A percentile compares a stretch with the other conserved stretches of the same genome.
Conservation (phyloP, 2,113 vertebrate species). For the Atherinomorus stipes region DNA sequence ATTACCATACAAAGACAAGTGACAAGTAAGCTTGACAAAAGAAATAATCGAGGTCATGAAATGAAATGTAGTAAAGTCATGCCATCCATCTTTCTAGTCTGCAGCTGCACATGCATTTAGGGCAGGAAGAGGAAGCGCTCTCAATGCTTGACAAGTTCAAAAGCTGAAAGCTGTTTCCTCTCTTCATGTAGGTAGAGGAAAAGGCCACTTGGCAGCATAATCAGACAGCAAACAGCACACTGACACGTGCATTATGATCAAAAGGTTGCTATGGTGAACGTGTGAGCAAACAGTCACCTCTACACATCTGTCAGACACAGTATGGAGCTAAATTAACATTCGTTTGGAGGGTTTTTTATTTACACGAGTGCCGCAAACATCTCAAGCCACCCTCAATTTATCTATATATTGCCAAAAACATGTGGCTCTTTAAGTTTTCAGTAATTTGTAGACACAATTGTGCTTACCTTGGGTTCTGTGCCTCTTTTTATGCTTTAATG, state of each 20-base stretch:
- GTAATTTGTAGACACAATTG: too few relatives aligned
- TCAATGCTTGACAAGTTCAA: neutral
- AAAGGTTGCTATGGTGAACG: neutral
- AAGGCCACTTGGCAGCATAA: neutral
- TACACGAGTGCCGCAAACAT: neutral
- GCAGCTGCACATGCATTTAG: neutral
- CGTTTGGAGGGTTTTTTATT: neutral
- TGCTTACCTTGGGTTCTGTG: neutral
- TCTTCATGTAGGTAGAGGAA: neutral
- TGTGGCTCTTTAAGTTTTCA: neutral
- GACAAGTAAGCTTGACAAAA: neutral
- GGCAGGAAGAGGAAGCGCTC: neutral
- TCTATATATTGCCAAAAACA: too few relatives aligned
- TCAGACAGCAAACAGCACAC: neutral
- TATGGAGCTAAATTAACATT: neutral
- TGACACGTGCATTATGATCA: neutral
- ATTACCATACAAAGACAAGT: neutral
- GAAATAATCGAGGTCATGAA: constrained; percentile 12
- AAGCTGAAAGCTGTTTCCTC: constrained; percentile 4
- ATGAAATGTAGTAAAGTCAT: neutral
- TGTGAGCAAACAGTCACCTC: neutral
- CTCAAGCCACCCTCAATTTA: neutral
- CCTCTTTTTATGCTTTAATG: too few relatives aligned
- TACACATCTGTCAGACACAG: neutral
- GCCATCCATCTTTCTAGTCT: constrained; percentile 4